Percentiles rank a stretch among this genome's conserved stretches.
Conservation (phyloP, 2,113 vertebrate genomes). For the Saccopteryx bilineata region DNA sequence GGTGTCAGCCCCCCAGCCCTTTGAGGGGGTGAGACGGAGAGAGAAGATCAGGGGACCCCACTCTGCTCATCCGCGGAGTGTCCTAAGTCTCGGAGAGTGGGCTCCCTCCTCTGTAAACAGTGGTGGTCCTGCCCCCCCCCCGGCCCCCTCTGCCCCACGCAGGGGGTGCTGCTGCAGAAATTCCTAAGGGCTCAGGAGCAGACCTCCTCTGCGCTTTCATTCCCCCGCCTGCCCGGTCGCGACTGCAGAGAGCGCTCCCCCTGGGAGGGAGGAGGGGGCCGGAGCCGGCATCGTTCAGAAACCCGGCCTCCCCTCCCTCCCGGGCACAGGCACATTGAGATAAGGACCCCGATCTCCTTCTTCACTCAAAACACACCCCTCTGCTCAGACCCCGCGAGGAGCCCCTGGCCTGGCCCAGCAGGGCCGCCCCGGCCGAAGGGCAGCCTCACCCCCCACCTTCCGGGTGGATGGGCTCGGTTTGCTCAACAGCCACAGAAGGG, state of each 20-base stretch:
- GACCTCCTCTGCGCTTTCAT: fast-evolving
- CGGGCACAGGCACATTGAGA: background rate
- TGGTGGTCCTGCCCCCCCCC: background rate
- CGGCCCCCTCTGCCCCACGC: background rate
- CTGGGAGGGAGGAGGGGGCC: background rate
- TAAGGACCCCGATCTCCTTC: no score
- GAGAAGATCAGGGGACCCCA: background rate
- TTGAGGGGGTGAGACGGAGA: background rate
- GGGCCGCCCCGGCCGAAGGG: background rate
- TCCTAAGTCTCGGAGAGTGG: fast-evolving
- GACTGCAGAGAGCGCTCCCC: background rate
- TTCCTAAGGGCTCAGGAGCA: background rate
- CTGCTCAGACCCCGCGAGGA: background rate
- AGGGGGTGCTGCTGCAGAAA: fast-evolving
- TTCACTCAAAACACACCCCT: background rate
- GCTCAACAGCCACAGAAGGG: background rate
- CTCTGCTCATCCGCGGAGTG: fast-evolving
- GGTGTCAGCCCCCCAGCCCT: background rate
- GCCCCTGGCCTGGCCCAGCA: background rate
- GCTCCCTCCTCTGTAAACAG: background rate
- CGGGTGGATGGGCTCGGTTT: background rate
- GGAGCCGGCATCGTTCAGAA: background rate
- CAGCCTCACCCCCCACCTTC: background rate
- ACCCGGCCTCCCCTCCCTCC: background rate
- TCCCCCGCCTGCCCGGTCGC: background rate